Percentiles rank a stretch among this genome's conserved stretches.
Evolutionary conservation across 1,140 invertebrate genomes (phyloP).

Genomic region (Hirudo medicinalis): DNA sequence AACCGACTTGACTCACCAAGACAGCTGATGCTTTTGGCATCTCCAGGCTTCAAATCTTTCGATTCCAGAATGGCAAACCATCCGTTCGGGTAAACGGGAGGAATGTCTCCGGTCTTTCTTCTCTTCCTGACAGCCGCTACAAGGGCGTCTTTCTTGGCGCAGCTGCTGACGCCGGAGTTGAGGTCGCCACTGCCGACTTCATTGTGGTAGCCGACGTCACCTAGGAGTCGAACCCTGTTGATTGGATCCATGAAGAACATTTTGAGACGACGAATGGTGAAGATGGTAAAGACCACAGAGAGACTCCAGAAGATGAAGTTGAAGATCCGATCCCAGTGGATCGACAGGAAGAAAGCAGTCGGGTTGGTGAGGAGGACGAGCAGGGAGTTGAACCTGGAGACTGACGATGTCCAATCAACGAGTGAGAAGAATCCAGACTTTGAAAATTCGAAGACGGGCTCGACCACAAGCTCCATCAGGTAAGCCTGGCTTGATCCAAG

Average conservation of each 20-base stretch:
- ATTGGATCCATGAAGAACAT: conserved; percentile 28
- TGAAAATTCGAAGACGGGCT: neutral
- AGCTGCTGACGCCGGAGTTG: conserved; percentile 43
- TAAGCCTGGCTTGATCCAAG: neutral
- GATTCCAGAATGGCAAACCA: conserved; percentile 70
- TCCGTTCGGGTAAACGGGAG: conserved; percentile 72
- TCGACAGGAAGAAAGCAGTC: neutral
- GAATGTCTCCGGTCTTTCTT: conserved; percentile 43
- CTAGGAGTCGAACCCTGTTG: conserved; percentile 33
- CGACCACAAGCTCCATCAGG: neutral
- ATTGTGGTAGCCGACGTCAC: conserved; percentile 42
- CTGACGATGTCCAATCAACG: neutral
- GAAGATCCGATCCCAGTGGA: neutral
- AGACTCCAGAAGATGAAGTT: neutral
- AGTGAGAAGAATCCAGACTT: neutral
- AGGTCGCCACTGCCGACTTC: conserved; percentile 36
- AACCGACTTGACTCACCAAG: conserved; percentile 47
- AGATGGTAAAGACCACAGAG: neutral
- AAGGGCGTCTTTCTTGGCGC: conserved; percentile 34
- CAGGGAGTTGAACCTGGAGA: neutral
- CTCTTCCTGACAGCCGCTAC: conserved; percentile 40
- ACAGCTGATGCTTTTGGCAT: conserved; percentile 52
- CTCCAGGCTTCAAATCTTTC: conserved; percentile 47
- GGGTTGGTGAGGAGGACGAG: neutral
- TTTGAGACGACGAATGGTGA: neutral